A percentile compares a stretch with the other conserved stretches of the same genome.
These are phyloP conservation scores for Meiosimyza platycephala DNA, from an alignment of 2,888 invertebrate genomes.

Conservation along the genomic window DNA sequence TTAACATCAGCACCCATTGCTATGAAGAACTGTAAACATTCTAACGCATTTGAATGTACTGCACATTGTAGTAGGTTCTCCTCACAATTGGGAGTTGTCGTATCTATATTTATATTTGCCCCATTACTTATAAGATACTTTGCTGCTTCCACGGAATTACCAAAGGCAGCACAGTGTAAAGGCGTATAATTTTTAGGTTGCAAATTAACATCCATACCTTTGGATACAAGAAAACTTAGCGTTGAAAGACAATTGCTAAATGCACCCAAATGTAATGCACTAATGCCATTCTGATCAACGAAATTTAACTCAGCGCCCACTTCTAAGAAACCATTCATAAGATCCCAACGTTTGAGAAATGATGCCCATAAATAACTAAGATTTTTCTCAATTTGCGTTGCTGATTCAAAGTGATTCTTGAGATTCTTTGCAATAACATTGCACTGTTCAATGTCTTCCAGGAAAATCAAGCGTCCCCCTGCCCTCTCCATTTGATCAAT, in stretches of 20 bases:
- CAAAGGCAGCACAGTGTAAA: constrained; percentile 90
- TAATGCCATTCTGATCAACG: constrained; percentile 78
- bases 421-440: constrained; percentile 73
- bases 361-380: constrained; percentile 80
- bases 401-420: constrained; percentile 69
- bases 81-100: constrained; percentile 74
- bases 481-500: constrained; percentile 79
- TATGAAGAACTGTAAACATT: constrained; percentile 81
- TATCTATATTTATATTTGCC: constrained; percentile 76
- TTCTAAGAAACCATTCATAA: constrained; percentile 74
- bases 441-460: constrained; percentile 81
- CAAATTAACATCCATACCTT: constrained; percentile 77
- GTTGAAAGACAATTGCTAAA: constrained; percentile 83
- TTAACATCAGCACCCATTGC: constrained; percentile 81
- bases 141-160: constrained; percentile 84
- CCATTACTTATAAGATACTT: constrained; percentile 80
- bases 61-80: constrained; percentile 87
- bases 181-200: constrained; percentile 81
- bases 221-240: constrained; percentile 75
- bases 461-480: constrained; percentile 74
- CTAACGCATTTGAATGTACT: constrained; percentile 83
- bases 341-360: constrained; percentile 76
- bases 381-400: constrained; percentile 77
- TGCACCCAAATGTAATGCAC: constrained; percentile 80
- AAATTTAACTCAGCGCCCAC: constrained; percentile 79